A percentile compares a stretch with the other conserved stretches of the same genome.
Conservation (phyloP, 2,113 vertebrate genomes). For the Leptodactylus fuscus region DNA sequence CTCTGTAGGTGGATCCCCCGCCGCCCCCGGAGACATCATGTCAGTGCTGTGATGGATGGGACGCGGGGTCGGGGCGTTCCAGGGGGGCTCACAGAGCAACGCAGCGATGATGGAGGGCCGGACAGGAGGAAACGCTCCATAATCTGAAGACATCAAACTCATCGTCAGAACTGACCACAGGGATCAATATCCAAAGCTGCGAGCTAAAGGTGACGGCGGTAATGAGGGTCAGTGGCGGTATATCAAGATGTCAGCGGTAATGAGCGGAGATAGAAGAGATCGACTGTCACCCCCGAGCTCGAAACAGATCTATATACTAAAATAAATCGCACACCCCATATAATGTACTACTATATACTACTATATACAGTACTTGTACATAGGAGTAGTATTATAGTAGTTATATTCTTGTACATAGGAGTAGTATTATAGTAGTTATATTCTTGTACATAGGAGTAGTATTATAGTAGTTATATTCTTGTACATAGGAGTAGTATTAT, state of each 20-base stretch:
- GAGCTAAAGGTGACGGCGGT: constrained; percentile 14
- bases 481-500: too few species aligned
- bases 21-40: background rate
- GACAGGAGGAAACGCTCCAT: background rate
- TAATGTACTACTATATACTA: too few species aligned
- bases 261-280: background rate
- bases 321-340: too few species aligned
- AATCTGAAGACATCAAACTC: constrained; percentile 17
- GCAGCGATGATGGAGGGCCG: background rate
- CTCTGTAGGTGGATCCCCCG: background rate
- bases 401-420: too few species aligned
- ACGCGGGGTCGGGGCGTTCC: background rate
- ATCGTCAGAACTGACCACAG: background rate
- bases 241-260: background rate
- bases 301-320: too few species aligned
- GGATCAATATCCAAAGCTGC: constrained; percentile 32
- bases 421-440: too few species aligned
- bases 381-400: too few species aligned
- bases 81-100: background rate
- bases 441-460: too few species aligned
- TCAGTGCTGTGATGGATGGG: background rate
- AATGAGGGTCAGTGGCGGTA: background rate
- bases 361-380: too few species aligned
- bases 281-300: background rate
- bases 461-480: too few species aligned